These are phyloP conservation scores for Corynorhinus townsendii DNA, from an alignment of 2,113 vertebrate species.

Conservation along the genomic window DNA sequence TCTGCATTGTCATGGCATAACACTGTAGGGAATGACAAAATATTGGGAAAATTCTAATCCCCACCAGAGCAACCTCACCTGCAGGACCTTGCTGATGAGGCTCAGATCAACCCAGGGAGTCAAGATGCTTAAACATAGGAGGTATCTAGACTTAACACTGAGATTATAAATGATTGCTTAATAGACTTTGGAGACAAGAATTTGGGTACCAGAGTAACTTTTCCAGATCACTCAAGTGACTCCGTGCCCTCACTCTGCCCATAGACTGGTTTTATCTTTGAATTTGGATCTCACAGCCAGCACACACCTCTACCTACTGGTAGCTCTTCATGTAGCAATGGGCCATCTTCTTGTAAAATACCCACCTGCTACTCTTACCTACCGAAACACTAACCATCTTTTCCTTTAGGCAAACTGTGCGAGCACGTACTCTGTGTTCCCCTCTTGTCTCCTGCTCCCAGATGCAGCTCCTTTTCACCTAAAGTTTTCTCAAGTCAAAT, in stretches of 20 bases:
- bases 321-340: neutral
- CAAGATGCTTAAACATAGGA: neutral
- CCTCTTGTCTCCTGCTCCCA: neutral
- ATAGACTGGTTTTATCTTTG: neutral
- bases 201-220: neutral
- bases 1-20: neutral
- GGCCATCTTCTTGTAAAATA: neutral
- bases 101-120: neutral
- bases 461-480: neutral
- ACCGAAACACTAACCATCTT: neutral
- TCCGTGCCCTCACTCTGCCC: neutral
- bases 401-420: neutral
- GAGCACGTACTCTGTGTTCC: neutral
- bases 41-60: neutral
- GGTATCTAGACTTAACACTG: neutral
- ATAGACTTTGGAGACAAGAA: neutral
- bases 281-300: neutral
- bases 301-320: neutral
- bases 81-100: neutral
- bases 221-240: neutral
- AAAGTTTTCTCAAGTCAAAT: neutral
- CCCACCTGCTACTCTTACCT: neutral
- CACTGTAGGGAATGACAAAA: neutral
- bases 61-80: neutral
- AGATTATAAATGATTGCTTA: neutral